A percentile compares a stretch with the other conserved stretches of the same genome.
phyloP scores from a whole-genome alignment of 2,888 invertebrate species.

The Ypsolopha sequella region DNA sequence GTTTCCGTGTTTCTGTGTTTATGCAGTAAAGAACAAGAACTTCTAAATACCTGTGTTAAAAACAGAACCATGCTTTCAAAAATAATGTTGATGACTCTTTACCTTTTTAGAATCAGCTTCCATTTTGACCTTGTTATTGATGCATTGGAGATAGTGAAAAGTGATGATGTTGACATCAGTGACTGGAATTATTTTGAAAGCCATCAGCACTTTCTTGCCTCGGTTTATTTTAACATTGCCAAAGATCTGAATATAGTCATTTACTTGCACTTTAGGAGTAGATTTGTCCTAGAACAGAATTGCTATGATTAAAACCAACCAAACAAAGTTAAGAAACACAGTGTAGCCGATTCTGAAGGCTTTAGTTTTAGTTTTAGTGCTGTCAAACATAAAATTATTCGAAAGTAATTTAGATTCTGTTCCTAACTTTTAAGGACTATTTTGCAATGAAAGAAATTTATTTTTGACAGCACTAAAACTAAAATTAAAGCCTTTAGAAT shows the following conservation, averaged over 20 bases:
- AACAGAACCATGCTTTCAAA: neutral
- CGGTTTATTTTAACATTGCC: slow-evolving; percentile 63
- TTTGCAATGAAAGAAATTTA: no score
- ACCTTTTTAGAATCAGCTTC: slow-evolving; percentile 63
- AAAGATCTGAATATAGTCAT: slow-evolving; percentile 60
- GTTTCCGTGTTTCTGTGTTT: no score
- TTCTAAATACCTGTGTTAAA: no score
- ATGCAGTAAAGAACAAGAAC: no score
- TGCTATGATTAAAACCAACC: neutral
- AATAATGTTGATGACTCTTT: slow-evolving; percentile 6
- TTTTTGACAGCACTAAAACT: no score
- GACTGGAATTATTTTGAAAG: slow-evolving; percentile 57
- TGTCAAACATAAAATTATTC: no score
- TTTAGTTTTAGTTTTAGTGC: no score
- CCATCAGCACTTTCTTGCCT: slow-evolving; percentile 60
- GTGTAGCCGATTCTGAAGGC: no score
- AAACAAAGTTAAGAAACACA: neutral
- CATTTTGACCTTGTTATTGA: slow-evolving; percentile 61
- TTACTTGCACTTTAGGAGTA: slow-evolving; percentile 57
- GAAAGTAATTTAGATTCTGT: no score
- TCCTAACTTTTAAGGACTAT: no score
- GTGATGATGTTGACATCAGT: slow-evolving; percentile 61
- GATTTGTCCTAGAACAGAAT: slow-evolving; percentile 46
- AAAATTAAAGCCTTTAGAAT: no score
- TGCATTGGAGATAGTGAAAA: slow-evolving; percentile 63